Evolutionary conservation across 2,113 vertebrate species (phyloP).

Genomic region (Melanocharis versteri): DNA sequence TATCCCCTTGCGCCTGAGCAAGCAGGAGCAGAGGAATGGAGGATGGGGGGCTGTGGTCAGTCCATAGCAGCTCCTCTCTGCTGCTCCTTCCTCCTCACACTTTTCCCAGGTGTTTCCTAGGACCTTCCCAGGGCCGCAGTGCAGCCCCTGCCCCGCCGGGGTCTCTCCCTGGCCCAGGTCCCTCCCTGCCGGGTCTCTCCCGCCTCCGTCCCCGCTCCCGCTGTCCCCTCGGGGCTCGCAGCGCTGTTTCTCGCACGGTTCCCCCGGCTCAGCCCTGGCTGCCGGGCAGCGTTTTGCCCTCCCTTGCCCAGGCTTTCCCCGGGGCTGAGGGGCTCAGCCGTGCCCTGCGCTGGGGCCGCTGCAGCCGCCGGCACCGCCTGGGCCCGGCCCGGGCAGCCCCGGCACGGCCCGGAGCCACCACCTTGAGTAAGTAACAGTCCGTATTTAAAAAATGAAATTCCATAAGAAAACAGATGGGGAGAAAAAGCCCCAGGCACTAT

Average conservation of each 20-base stretch:
- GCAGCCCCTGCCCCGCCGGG: accelerated
- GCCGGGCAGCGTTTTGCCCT: background rate
- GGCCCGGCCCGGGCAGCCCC: background rate
- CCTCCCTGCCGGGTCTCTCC: background rate
- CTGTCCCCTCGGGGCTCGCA: background rate
- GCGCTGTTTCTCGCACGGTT: background rate
- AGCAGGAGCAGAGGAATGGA: background rate
- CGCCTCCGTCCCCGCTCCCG: background rate
- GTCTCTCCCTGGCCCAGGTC: accelerated
- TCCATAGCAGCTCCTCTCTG: background rate
- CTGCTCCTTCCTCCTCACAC: accelerated
- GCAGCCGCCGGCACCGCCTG: background rate
- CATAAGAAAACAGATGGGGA: background rate
- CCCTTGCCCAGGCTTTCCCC: background rate
- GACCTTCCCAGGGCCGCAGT: accelerated
- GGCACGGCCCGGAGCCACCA: accelerated
- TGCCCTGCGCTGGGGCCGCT: background rate
- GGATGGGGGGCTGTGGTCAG: accelerated
- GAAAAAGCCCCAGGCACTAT: background rate
- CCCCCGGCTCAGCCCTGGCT: background rate
- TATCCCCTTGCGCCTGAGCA: background rate
- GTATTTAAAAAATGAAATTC: background rate
- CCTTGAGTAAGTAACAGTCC: background rate
- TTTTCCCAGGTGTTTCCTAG: background rate
- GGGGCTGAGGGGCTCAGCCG: background rate